phyloP scores from a whole-genome alignment of 2,888 invertebrate species.

The Chalcosyrphus nemorum region DNA sequence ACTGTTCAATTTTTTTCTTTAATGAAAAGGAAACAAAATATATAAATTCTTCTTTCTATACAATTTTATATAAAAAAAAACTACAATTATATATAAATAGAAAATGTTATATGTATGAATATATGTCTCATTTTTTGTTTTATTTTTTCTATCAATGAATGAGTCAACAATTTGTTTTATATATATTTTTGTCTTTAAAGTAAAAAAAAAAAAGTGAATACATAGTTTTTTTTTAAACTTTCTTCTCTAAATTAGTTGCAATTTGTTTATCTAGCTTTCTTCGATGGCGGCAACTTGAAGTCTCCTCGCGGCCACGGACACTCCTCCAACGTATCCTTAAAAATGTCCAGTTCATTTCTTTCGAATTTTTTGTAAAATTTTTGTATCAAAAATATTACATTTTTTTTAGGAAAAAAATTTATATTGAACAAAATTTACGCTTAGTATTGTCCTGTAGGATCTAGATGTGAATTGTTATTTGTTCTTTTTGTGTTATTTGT shows the following conservation, averaged over 20 bases:
- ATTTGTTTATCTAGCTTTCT: constrained; percentile 76
- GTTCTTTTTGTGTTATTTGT: constrained; percentile 74
- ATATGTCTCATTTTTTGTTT: constrained; percentile 34
- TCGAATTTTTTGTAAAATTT: constrained; percentile 19
- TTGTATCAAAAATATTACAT: constrained; percentile 49
- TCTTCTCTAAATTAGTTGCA: constrained; percentile 36
- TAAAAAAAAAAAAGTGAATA: constrained; percentile 17
- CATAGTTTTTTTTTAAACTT: constrained; percentile 32
- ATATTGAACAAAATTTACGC: not conserved
- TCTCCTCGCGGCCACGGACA: constrained; percentile 82
- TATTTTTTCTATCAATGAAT: constrained; percentile 39
- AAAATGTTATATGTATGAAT: constrained; percentile 54
- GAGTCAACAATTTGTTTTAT: constrained; percentile 41
- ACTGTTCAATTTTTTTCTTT: not conserved
- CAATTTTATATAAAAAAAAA: constrained; percentile 1
- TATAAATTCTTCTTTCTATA: constrained; percentile 15
- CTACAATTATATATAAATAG: constrained; percentile 43
- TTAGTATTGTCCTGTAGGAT: constrained; percentile 81
- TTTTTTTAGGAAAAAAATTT: constrained; percentile 7
- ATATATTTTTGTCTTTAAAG: constrained; percentile 5
- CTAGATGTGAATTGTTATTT: constrained; percentile 75
- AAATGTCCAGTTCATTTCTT: constrained; percentile 67
- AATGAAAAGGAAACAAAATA: constrained; percentile 8
- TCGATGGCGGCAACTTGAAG: constrained; percentile 81
- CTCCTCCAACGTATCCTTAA: constrained; percentile 79